Conservation (phyloP, 1,140 invertebrate genomes). For the Coptotermes formosanus region DNA sequence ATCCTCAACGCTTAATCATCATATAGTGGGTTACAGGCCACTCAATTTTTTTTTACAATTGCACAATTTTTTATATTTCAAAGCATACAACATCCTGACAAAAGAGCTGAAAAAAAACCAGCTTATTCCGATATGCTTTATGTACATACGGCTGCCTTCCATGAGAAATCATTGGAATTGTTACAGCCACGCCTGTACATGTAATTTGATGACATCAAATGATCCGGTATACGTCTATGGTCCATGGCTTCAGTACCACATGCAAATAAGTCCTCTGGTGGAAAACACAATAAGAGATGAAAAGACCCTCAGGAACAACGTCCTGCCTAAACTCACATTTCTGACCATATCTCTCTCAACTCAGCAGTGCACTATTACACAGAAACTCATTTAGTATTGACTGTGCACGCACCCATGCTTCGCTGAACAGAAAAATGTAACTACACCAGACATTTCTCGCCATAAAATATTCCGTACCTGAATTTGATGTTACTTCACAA, state of each 20-base stretch:
- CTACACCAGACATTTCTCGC: too few relatives aligned
- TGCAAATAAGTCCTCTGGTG: background rate
- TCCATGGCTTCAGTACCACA: background rate
- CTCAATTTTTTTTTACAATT: too few relatives aligned
- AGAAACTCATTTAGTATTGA: background rate
- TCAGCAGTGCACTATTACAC: background rate
- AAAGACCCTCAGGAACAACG: background rate
- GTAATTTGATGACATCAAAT: background rate
- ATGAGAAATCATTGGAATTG: background rate
- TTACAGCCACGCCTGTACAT: background rate
- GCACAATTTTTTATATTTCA: too few relatives aligned
- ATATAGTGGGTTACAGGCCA: too few relatives aligned
- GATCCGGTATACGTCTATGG: background rate
- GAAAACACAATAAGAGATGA: background rate
- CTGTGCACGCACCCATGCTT: background rate
- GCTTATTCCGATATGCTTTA: too few relatives aligned
- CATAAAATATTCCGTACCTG: background rate
- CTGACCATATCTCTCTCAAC: too few relatives aligned
- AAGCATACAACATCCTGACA: too few relatives aligned
- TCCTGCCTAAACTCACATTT: too few relatives aligned
- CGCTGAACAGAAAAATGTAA: background rate
- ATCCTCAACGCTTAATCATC: too few relatives aligned
- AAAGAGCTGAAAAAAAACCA: too few relatives aligned
- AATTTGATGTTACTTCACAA: background rate
- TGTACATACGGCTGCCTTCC: too few relatives aligned